Evolutionary conservation across 2,797 vertebrate species (phyloP), one percentile per base, ranked within the genome.

Genomic region (Buceros bicornis): DNA sequence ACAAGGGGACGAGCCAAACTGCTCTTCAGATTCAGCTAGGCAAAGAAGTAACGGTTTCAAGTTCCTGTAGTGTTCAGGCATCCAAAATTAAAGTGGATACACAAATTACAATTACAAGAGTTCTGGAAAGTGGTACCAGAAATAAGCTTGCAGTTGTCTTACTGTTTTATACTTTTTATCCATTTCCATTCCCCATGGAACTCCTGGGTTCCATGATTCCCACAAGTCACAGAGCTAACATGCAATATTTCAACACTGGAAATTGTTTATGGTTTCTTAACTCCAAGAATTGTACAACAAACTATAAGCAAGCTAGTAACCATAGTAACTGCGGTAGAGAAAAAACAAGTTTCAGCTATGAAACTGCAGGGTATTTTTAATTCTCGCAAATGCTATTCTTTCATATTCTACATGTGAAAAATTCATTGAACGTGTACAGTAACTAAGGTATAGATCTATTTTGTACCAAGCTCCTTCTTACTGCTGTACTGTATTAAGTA

Each of bases 201-300:
- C 54, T 87, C 80, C 47, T 72, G 37, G 45, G 86, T 77, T 95
- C 85, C 64, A 47, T 10, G 51, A 84, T 31, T 89, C 73, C 80
- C 92, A 64, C 43, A 84, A 80, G 73, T 77, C 77, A 84, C 77
- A 90, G 26, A 93, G 77, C 74, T 89, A 82, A 83, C 56, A 73
- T 48, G 93, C 64, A 79, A 33, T 60, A 95, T 89, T 96, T 95
- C 93, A 95, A 71, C 73, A 90, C 60, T 92, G 67, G 33, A 95
- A 89, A 95, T 60, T 90, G 91, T 84, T 95, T 91, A 95, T 77
- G 56, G 73, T 73, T 93, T 85, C 82, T 94, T 82, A 85, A 93
- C 82, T 71, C 56, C 5, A 91, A 92, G 47, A 90, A 60, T 2
- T 93, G 91, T 67, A 80, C 77, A 94, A 93, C 33, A 81, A 89